Evolutionary conservation across 2,888 invertebrate species (phyloP), one percentile per base, ranked within the genome.

Genomic region (Ochropacha duplaris): DNA sequence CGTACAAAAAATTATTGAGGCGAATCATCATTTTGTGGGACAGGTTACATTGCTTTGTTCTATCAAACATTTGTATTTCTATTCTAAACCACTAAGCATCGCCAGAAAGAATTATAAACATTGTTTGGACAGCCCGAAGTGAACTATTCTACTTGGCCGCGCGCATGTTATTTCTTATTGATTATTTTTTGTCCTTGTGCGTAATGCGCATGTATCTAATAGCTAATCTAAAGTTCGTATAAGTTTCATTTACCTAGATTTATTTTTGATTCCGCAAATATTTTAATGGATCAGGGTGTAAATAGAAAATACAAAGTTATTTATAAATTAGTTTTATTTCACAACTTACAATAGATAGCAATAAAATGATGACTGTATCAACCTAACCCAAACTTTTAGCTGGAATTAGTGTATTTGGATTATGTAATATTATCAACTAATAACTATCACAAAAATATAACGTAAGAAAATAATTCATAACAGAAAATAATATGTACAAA

Each of bases 241-340:
- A 61, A 56, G 59, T 54, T 49, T 55, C 24, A 54, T 56, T 49
- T 6, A 16, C n/a, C n/a, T n/a, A n/a, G n/a, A 16, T 16, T 4
- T n/a, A 36, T 36, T 36, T 36, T n/a, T n/a, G 4, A 39, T 16
- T 16, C 16, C 0, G 39, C 16, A 39, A 16, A 39, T 39, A 39
- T 6, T 6, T 16, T 6, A 44, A 9, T 19, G 44, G 12, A 12
- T 12, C 1, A 3, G 2, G 2, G 2, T 19, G 19, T 44, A 6
- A 68, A 44, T 57, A 69, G 68, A 56, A 68, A 64, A 49, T 57
- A 31, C 11, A n/a, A 56, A 56, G 55, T 51, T 69, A 69, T 78
- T 84, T 87, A 89, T 91, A 90, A 91, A 91, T 92, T 88, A 90
- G 83, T 87, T 92, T 90, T 90, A 92, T 88, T 92, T 89, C 88